Evolutionary conservation across 2,888 invertebrate species (phyloP), one percentile per base, ranked within the genome.

Genomic region (Drosophila nigritarsus): DNA sequence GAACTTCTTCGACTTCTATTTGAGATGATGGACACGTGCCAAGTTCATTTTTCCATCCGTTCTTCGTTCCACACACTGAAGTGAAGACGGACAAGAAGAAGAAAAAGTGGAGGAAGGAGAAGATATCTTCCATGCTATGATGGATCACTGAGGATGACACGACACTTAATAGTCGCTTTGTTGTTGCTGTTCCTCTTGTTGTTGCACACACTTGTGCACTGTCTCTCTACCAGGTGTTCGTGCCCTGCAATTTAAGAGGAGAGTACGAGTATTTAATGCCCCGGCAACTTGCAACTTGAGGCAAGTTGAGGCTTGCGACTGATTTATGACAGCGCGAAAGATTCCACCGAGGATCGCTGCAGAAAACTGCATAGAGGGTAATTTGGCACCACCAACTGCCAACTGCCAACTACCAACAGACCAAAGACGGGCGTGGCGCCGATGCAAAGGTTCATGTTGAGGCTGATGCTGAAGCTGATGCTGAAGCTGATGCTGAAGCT

Each of bases 111-210:
- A 54, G 50, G n/a, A 38, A 27, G 54, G n/a, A 29, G 38, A 65
- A 72, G 72, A 75, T 59, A 69, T 74, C 79, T 83, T 67, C 69
- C 72, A 65, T 67, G 68, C 85, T 77, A 89, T 87, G 89, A 87
- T 87, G 87, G 86, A 87, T 89, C 81, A 76, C 75, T 74, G 79
- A 77, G 82, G 86, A 87, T 87, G 86, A 87, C 86, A 87, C 84
- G 82, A 87, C 86, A 87, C 89, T 86, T 89, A 83, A 87, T 75
- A 73, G 75, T 75, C 70, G 77, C 79, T 64, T 78, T 76, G 68
- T 80, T 77, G 84, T 58, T 70, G 79, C 20, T 53, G 59, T 63
- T 68, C 34, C 62, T 73, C 62, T 61, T 69, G 65, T 34, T 51
- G 65, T 42, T 61, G 48, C 49, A 24, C 34, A 34, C 34, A 53